These are phyloP conservation scores for Oceanodroma tethys DNA, from an alignment of 2,113 vertebrate species.

Conservation along the genomic window DNA sequence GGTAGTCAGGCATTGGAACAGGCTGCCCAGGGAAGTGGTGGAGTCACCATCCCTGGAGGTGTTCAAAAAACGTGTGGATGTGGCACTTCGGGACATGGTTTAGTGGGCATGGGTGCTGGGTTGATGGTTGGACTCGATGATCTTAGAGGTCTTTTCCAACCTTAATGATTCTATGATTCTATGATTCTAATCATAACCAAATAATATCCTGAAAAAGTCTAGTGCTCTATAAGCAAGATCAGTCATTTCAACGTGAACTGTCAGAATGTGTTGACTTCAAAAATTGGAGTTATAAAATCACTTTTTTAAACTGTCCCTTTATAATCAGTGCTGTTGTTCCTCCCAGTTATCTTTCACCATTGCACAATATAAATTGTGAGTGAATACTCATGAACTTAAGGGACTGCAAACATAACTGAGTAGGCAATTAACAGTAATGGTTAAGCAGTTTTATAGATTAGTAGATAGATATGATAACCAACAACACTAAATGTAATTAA, in stretches of 20 bases:
- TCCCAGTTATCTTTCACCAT: neutral
- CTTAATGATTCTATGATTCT: too few species aligned
- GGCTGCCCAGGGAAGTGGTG: too few species aligned
- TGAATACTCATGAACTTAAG: neutral
- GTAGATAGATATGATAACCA: neutral
- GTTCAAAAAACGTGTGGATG: too few species aligned
- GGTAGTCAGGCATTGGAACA: too few species aligned
- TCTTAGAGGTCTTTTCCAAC: too few species aligned
- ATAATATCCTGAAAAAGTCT: neutral
- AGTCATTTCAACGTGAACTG: neutral
- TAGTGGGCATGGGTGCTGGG: too few species aligned
- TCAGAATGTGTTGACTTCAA: neutral
- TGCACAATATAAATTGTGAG: neutral
- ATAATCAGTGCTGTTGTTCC: neutral
- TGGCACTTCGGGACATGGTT: too few species aligned
- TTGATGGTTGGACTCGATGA: too few species aligned
- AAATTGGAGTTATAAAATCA: neutral
- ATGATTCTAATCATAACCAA: neutral
- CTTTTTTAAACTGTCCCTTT: neutral
- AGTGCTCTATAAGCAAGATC: neutral
- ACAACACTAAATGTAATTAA: neutral
- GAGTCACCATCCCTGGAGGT: too few species aligned
- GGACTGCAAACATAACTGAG: neutral
- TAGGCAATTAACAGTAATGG: neutral
- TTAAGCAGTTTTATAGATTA: neutral